A percentile compares a stretch with the other conserved stretches of the same genome.
These are phyloP conservation scores for Oreochromis niloticus DNA, from an alignment of 2,113 vertebrate genomes.

Conservation along the genomic window DNA sequence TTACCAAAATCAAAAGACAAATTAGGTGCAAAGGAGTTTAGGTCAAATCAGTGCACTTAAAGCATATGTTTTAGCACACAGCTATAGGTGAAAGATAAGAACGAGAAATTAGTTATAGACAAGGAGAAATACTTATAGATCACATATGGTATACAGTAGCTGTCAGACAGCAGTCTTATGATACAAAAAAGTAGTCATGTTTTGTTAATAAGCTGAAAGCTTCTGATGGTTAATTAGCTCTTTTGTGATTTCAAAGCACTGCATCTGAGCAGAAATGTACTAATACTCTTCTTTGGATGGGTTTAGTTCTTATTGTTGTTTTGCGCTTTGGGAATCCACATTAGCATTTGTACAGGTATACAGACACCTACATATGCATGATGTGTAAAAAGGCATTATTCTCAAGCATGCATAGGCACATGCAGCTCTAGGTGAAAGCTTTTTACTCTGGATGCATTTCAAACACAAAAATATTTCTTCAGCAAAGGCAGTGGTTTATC, in stretches of 20 bases:
- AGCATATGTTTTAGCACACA: neutral
- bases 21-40: neutral
- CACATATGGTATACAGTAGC: neutral
- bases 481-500: neutral
- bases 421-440: neutral
- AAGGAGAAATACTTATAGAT: neutral
- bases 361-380: neutral
- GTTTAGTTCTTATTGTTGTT: neutral
- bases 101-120: neutral
- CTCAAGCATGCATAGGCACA: neutral
- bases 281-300: neutral
- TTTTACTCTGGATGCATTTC: constrained; percentile 6
- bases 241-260: constrained; percentile 24
- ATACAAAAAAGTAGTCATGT: constrained; percentile 5
- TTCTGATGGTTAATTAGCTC: constrained; percentile 39
- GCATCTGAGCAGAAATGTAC: constrained; percentile 4
- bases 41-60: neutral
- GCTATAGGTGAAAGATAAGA: neutral
- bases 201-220: constrained; percentile 19
- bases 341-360: neutral
- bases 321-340: neutral
- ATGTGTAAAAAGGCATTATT: neutral
- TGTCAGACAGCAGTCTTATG: neutral
- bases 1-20: neutral
- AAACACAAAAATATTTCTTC: neutral